Base-by-base conservation (phyloP, 1,140 invertebrate species). In the Brachionus rotundiformis region DNA sequence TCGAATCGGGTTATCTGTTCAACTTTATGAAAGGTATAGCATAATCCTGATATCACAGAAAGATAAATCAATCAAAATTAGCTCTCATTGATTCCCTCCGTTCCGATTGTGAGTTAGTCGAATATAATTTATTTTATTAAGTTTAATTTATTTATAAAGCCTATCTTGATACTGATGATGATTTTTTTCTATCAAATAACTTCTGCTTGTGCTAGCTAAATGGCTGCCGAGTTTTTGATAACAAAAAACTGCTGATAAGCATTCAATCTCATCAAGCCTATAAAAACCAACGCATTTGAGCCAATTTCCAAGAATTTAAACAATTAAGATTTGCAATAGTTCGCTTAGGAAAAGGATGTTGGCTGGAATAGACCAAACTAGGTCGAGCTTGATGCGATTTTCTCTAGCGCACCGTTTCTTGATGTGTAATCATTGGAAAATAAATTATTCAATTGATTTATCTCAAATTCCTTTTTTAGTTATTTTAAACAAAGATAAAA, bases 101-200 rank as follows among this genome's bases (percentile, higher is more conserved):
- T 54, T 54, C n/a, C 47, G 16, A 54, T 54, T 54, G 47, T 54
- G 47, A 54, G 47, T 54, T 54, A 54, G 47, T 54, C 47, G 47
- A 54, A 54, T 54, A 54, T 54, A 54, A 54, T 54, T 54, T 54
- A 54, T 54, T 54, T 54, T 54, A 54, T 54, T 54, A 54, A 54
- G 47, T 54, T 54, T 54, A 54, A 54, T 54, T 54, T 54, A 54
- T 54, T 54, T 54, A 54, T 54, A 54, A 54, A 54, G 23, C 16
- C 47, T 54, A 54, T 54, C 19, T 54, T 54, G 47, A 54, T 54
- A 54, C 19, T 54, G 47, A 54, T 54, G 47, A 54, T 54, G 47
- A 54, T 54, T 54, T 54, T 36, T 54, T 54, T 54, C 47, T 25
- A 54, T 54, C 47, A 54, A 54, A 54, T 19, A 54, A 54, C 47